phyloP scores from a whole-genome alignment of 2,888 invertebrate genomes.

The Athetis lepigone region DNA sequence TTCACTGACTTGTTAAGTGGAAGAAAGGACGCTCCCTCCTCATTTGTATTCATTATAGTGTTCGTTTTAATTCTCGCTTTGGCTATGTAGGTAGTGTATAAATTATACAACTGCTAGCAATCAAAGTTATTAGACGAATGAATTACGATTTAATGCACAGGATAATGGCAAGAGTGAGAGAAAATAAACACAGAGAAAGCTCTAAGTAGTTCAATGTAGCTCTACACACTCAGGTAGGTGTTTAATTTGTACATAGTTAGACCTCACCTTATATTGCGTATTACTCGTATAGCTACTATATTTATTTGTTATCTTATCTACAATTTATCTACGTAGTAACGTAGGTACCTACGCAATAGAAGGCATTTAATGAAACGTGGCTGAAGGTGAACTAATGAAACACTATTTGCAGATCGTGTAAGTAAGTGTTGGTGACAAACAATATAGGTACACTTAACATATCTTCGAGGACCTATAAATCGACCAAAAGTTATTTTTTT shows the following conservation, averaged over 20 bases:
- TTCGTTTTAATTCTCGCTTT: conserved; percentile 19
- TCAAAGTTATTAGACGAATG: conserved; percentile 14
- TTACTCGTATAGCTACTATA: conserved; percentile 17
- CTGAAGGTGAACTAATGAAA: conserved; percentile 14
- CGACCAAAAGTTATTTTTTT: conserved; percentile 46
- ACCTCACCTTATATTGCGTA: conserved; percentile 6
- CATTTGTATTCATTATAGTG: conserved; percentile 22
- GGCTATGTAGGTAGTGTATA: background rate
- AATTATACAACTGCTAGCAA: background rate
- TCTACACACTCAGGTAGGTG: no score
- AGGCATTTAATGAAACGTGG: conserved; percentile 21
- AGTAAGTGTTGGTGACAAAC: conserved; percentile 11
- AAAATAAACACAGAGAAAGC: conserved; percentile 10
- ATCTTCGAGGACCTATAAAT: conserved; percentile 29
- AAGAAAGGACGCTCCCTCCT: conserved; percentile 25
- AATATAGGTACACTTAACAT: background rate
- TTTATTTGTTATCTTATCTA: conserved; percentile 32
- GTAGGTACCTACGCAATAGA: conserved; percentile 14
- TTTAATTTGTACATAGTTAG: no score
- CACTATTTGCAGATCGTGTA: conserved; percentile 8
- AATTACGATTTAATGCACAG: background rate
- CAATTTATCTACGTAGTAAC: conserved; percentile 27
- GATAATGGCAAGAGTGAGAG: background rate
- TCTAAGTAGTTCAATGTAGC: conserved; percentile 3
- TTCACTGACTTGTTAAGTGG: conserved; percentile 21